Evolutionary conservation across 2,113 vertebrate genomes (phyloP).

Genomic region (Cyanoderma ruficeps): DNA sequence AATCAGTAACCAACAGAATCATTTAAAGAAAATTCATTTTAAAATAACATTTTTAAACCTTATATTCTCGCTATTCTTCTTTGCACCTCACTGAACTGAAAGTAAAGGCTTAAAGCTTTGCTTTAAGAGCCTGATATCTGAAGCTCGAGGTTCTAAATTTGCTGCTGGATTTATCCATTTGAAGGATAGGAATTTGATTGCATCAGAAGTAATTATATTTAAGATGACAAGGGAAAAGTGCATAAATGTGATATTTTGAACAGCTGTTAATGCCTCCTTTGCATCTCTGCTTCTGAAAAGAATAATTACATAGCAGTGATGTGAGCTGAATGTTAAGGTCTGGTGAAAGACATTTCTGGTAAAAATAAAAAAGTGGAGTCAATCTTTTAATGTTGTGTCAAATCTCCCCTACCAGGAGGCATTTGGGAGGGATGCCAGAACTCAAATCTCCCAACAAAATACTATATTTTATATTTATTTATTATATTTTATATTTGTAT

Average conservation of each 20-base stretch:
- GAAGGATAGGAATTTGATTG: constrained; percentile 28
- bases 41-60: neutral
- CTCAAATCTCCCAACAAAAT: neutral
- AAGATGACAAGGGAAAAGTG: constrained; percentile 42
- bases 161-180: constrained; percentile 28
- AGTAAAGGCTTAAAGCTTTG: neutral
- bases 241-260: constrained; percentile 36
- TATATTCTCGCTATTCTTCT: neutral
- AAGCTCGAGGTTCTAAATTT: constrained; percentile 26
- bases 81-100: neutral
- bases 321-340: constrained; percentile 2
- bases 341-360: neutral
- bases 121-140: neutral
- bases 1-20: neutral
- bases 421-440: neutral
- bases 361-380: neutral
- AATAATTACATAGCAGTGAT: constrained; percentile 1
- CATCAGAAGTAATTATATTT: constrained; percentile 60
- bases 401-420: neutral
- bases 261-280: constrained; percentile 17
- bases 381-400: neutral
- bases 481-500: too few relatives aligned
- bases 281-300: constrained; percentile 29
- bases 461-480: too few relatives aligned
- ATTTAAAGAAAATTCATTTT: neutral